phyloP scores from a whole-genome alignment of 1,140 invertebrate species.

The Mizuhopecten yessoensis region DNA sequence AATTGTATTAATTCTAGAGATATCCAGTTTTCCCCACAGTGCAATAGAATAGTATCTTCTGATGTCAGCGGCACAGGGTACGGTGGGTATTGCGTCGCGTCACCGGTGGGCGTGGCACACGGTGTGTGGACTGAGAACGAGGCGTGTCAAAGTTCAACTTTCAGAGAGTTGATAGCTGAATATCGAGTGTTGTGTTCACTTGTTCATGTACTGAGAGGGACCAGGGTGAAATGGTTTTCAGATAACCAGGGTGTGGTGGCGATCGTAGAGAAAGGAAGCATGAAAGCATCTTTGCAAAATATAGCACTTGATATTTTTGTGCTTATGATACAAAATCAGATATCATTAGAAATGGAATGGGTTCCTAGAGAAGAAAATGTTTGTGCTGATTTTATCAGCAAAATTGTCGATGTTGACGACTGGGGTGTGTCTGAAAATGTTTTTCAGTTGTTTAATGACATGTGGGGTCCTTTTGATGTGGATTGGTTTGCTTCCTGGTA shows the following conservation, averaged over 20 bases:
- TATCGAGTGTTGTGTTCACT: slow-evolving; percentile 39
- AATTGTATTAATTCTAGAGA: background rate
- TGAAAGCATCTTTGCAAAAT: slow-evolving; percentile 47
- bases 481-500: slow-evolving; percentile 24
- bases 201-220: background rate
- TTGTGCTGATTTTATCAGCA: slow-evolving; percentile 51
- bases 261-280: slow-evolving; percentile 56
- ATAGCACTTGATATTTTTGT: slow-evolving; percentile 14
- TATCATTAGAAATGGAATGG: slow-evolving; percentile 53
- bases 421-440: too few relatives aligned
- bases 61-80: too few relatives aligned
- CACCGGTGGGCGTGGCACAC: slow-evolving; percentile 37
- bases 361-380: slow-evolving; percentile 47
- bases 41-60: slow-evolving; percentile 44
- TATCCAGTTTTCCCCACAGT: slow-evolving; percentile 18
- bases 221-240: slow-evolving; percentile 44
- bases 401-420: too few relatives aligned
- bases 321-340: slow-evolving; percentile 27
- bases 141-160: slow-evolving; percentile 51
- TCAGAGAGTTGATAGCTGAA: slow-evolving; percentile 52
- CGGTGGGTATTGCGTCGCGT: slow-evolving; percentile 49
- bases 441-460: background rate
- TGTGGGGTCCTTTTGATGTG: background rate
- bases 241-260: slow-evolving; percentile 50
- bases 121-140: slow-evolving; percentile 54